Evolutionary conservation across 2,797 vertebrate genomes (phyloP).

Genomic region (Microctenopoma stevenorrisi): DNA sequence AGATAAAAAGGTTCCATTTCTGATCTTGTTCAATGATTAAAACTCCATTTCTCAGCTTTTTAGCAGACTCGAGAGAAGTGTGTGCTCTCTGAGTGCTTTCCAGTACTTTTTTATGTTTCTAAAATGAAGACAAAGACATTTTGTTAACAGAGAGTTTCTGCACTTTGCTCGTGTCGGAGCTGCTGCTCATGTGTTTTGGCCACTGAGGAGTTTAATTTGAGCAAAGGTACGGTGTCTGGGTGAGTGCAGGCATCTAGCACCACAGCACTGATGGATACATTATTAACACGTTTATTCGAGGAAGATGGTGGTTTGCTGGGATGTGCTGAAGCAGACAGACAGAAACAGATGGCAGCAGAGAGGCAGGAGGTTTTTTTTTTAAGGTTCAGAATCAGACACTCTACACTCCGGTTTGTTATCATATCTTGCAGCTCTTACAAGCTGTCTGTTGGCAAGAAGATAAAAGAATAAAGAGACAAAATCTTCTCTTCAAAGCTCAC

Average conservation of each 20-base stretch:
- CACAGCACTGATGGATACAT: conserved; percentile 49
- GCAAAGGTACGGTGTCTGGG: conserved; percentile 25
- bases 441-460: conserved; percentile 45
- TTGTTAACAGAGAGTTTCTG: conserved; percentile 17
- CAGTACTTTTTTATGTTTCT: conserved; percentile 33
- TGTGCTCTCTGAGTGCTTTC: conserved; percentile 1
- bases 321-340: conserved; percentile 30
- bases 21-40: conserved; percentile 2
- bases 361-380: conserved; percentile 3
- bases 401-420: conserved; percentile 9
- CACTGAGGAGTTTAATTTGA: conserved; percentile 45
- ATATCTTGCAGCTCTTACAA: conserved; percentile 17
- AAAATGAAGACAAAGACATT: conserved; percentile 25
- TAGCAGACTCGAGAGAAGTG: not conserved
- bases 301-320: conserved; percentile 34
- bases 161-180: conserved; percentile 11
- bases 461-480: conserved; percentile 25
- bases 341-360: not conserved
- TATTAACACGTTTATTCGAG: conserved; percentile 59
- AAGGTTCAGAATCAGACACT: conserved; percentile 9
- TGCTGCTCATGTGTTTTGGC: conserved; percentile 27
- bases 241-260: conserved; percentile 28
- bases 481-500: conserved; percentile 23
- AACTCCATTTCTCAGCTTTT: not conserved
- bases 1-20: not conserved